A percentile compares a stretch with the other conserved stretches of the same genome.
These are phyloP conservation scores for Cataglyphis albicans DNA, from an alignment of 2,888 invertebrate genomes.

Conservation along the genomic window DNA sequence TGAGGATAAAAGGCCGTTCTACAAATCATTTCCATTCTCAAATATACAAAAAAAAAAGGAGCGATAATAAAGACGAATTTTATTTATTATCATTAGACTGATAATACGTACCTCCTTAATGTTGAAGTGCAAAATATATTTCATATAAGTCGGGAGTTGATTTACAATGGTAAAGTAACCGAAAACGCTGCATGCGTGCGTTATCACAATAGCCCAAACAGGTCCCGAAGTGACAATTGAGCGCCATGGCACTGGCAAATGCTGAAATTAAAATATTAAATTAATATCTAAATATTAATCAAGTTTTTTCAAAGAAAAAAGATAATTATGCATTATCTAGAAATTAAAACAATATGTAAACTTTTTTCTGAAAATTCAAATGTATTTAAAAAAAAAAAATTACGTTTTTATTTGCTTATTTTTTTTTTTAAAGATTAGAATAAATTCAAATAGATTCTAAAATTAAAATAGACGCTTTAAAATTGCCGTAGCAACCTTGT, in stretches of 20 bases:
- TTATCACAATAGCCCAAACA: constrained; percentile 95
- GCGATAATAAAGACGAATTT: not conserved
- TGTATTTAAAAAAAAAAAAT: not conserved
- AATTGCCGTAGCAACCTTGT: constrained; percentile 81
- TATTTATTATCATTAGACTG: not conserved
- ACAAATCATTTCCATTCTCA: constrained; percentile 56
- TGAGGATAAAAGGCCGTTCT: constrained; percentile 94
- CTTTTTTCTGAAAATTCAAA: not conserved
- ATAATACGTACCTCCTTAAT: constrained; percentile 89
- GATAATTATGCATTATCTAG: not conserved
- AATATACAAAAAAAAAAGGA: not conserved
- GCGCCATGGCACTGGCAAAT: constrained; percentile 91
- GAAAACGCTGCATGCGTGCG: constrained; percentile 94
- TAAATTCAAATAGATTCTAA: not conserved
- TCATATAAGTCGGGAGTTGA: constrained; percentile 95
- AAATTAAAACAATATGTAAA: not conserved
- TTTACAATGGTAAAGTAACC: constrained; percentile 96
- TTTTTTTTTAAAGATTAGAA: not conserved
- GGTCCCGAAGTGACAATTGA: constrained; percentile 90
- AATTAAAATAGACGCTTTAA: not conserved
- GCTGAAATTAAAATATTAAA: constrained; percentile 78
- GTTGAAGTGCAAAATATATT: constrained; percentile 91
- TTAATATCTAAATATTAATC: not conserved
- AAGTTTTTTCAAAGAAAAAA: not conserved
- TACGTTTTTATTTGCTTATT: not conserved